Evolutionary conservation across 2,113 vertebrate genomes (phyloP).

Genomic region (Stomatorhinus ivindoensis): DNA sequence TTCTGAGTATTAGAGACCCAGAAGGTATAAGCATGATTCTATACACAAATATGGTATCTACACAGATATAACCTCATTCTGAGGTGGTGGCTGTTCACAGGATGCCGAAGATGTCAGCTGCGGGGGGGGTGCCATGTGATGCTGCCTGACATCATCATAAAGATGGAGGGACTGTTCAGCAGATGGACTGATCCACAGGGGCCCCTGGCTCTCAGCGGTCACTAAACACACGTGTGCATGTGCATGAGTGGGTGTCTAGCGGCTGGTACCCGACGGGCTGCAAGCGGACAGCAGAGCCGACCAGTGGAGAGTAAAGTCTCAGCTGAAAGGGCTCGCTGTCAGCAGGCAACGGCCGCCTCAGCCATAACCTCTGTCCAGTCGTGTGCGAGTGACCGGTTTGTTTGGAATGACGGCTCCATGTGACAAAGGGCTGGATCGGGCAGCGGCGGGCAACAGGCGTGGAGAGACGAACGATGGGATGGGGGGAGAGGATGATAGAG

Average conservation of each 20-base stretch:
- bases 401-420: neutral
- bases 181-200: neutral
- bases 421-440: neutral
- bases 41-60: too few relatives aligned
- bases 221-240: neutral
- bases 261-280: neutral
- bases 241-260: neutral
- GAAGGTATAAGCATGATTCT: constrained; percentile 21
- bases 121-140: neutral
- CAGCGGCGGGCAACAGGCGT: neutral
- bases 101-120: neutral
- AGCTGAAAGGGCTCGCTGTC: neutral
- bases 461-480: neutral
- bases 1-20: constrained; percentile 29
- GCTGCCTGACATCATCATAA: neutral
- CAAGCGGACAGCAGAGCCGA: neutral
- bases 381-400: neutral
- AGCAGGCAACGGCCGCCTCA: neutral
- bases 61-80: neutral
- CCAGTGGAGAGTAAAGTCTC: neutral
- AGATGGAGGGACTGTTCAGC: neutral
- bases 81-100: neutral
- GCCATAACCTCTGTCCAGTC: neutral
- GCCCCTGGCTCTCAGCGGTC: neutral
- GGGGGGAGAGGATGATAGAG: neutral